Evolutionary conservation across 1,140 invertebrate species (phyloP), one percentile per base, ranked within the genome.

Genomic region (Calosoma granatense): DNA sequence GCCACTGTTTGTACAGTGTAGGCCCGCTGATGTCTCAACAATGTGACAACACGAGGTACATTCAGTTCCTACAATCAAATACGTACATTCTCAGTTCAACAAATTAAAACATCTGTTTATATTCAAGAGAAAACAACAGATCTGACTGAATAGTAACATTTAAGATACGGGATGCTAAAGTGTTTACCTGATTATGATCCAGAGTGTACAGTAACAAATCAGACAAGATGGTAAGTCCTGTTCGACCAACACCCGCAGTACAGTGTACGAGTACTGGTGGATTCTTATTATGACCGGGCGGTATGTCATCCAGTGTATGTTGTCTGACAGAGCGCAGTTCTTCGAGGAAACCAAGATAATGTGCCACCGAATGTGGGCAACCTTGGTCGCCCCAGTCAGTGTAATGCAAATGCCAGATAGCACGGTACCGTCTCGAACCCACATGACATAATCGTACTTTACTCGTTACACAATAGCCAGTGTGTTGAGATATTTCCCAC

Each of bases 1-100:
- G 87, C 84, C 47, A 92, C 78, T 41, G 88, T 91, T 73, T 92
- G 88, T 51, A 94, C 85, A 72, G 92, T 86, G 62, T 84, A 81
- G 70, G 92, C 90, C 54, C 92, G 75, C 68, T 94, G 90, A 64
- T 90, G 83, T 43, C 92, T 78, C 19, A 92, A 76, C 58, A 87
- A 75, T 22, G 78, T 79, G 22, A 92, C 80, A 0, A 88, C 85
- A 56, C 85, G 79, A 0, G 88, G 84, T 62, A 92, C 82, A 71
- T 89, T 86, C 56, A 90, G 71, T 68, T 88, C 85, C 84, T 87
- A 70, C 9, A 74, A 72, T 59, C 67, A 60, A 56, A 68, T 19
- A n/a, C n/a, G n/a, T n/a, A n/a, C n/a, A n/a, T n/a, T n/a, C n/a
- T 14, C 6, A 20, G 15, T 9, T 12, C n/a, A 14, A 14, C 9